These are phyloP conservation scores for Drosophila kurseongensis DNA, from an alignment of 1,140 invertebrate genomes.

Conservation along the genomic window DNA sequence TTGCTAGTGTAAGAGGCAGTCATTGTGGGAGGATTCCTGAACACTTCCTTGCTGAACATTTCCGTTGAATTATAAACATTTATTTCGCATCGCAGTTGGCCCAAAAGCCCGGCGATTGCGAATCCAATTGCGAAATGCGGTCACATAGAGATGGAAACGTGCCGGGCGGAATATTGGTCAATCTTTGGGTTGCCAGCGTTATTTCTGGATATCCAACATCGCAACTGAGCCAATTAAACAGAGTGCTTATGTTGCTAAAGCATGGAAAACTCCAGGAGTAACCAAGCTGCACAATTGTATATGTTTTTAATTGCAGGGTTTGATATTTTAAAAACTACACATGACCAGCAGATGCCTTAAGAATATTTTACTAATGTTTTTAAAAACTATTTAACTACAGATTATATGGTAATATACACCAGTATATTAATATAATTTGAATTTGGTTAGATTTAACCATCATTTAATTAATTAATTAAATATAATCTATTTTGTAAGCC, in stretches of 20 bases:
- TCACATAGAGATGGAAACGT: slow-evolving; percentile 22
- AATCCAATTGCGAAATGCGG: slow-evolving; percentile 33
- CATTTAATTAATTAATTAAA: no score
- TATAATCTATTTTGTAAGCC: no score
- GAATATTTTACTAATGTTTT: no score
- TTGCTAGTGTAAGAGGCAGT: not conserved
- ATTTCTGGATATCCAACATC: not conserved
- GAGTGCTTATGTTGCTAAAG: slow-evolving; percentile 22
- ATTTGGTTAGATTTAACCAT: no score
- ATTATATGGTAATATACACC: no score
- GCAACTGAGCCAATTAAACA: slow-evolving; percentile 17
- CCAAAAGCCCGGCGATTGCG: slow-evolving; percentile 17
- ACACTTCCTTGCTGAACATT: slow-evolving; percentile 38
- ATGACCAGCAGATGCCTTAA: not conserved
- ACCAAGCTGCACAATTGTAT: not conserved
- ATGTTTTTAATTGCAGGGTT: slow-evolving; percentile 11
- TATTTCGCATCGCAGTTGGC: slow-evolving; percentile 15
- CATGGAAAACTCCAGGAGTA: not conserved
- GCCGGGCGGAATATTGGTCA: slow-evolving; percentile 24
- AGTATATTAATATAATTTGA: no score
- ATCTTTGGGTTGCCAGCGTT: not conserved
- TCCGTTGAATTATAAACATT: slow-evolving; percentile 55
- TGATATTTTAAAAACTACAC: not conserved
- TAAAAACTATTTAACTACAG: no score
- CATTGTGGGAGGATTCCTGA: slow-evolving; percentile 18